These are phyloP conservation scores for Sweltsa coloradensis DNA, from an alignment of 1,140 invertebrate genomes.

Conservation along the genomic window DNA sequence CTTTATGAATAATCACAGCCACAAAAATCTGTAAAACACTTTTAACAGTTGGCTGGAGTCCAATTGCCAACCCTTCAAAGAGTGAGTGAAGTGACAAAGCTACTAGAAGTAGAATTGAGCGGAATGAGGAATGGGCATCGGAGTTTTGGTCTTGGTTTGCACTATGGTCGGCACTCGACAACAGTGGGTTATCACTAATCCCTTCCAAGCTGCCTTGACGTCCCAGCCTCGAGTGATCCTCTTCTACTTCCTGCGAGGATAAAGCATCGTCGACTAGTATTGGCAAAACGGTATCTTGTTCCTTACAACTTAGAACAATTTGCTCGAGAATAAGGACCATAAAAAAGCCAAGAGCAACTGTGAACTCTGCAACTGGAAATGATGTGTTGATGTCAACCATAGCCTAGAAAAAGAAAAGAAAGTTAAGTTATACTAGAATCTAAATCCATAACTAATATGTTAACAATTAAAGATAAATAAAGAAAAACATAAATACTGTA, in stretches of 20 bases:
- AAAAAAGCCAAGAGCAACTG: constrained; percentile 42
- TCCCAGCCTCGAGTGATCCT: neutral
- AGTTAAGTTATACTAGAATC: too few relatives aligned
- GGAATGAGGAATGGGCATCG: constrained; percentile 27
- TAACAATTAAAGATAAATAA: too few relatives aligned
- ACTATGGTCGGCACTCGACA: too few relatives aligned
- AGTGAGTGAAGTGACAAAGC: constrained; percentile 40
- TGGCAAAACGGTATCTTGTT: constrained; percentile 16
- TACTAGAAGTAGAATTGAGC: constrained; percentile 33
- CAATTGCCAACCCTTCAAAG: constrained; percentile 47
- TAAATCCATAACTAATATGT: too few relatives aligned
- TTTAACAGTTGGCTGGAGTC: constrained; percentile 32
- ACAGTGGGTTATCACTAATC: constrained; percentile 14
- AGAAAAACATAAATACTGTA: too few relatives aligned
- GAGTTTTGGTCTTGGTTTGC: constrained; percentile 4
- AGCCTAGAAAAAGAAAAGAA: too few relatives aligned
- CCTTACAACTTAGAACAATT: constrained; percentile 33
- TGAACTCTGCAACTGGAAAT: constrained; percentile 43
- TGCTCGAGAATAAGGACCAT: constrained; percentile 44
- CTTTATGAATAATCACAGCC: constrained; percentile 47
- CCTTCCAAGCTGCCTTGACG: constrained; percentile 10
- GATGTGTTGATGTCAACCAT: too few relatives aligned
- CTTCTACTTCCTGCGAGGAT: neutral
- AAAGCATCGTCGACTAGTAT: neutral
- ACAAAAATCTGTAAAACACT: constrained; percentile 36